A percentile compares a stretch with the other conserved stretches of the same genome.
phyloP scores from a whole-genome alignment of 2,113 vertebrate genomes.

The Diadophis punctatus region DNA sequence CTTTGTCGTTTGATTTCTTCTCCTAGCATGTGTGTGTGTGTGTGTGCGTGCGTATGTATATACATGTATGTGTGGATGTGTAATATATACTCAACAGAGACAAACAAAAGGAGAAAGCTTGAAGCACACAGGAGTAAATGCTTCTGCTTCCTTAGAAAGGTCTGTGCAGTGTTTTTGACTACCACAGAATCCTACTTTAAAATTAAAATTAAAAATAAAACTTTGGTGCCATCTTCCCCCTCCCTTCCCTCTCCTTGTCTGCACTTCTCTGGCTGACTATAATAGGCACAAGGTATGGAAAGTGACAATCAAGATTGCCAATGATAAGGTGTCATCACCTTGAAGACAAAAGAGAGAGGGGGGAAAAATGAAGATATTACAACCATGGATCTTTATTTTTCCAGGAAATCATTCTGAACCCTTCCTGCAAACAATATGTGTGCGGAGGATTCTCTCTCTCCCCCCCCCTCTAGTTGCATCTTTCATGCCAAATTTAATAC shows the following conservation, averaged over 20 bases:
- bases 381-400: conserved; percentile 47
- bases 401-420: neutral
- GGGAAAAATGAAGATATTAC: conserved; percentile 58
- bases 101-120: conserved; percentile 56
- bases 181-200: conserved; percentile 57
- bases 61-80: neutral
- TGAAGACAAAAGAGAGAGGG: conserved; percentile 60
- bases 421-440: neutral
- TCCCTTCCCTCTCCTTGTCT: conserved; percentile 58
- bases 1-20: conserved; percentile 67
- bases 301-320: conserved; percentile 66
- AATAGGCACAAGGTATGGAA: conserved; percentile 59
- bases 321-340: conserved; percentile 70
- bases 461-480: conserved; percentile 40
- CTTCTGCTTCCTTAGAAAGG: conserved; percentile 50
- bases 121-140: conserved; percentile 56
- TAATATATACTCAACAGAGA: conserved; percentile 7
- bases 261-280: conserved; percentile 62
- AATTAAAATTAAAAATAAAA: conserved; percentile 64
- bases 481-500: conserved; percentile 45
- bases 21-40: conserved; percentile 23
- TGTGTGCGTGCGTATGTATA: neutral
- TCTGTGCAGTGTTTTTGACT: conserved; percentile 58
- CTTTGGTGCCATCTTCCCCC: conserved; percentile 12
- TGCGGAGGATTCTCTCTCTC: too few relatives aligned